Base-by-base conservation (phyloP, 2,888 invertebrate species). In the Drosophila neonasuta region DNA sequence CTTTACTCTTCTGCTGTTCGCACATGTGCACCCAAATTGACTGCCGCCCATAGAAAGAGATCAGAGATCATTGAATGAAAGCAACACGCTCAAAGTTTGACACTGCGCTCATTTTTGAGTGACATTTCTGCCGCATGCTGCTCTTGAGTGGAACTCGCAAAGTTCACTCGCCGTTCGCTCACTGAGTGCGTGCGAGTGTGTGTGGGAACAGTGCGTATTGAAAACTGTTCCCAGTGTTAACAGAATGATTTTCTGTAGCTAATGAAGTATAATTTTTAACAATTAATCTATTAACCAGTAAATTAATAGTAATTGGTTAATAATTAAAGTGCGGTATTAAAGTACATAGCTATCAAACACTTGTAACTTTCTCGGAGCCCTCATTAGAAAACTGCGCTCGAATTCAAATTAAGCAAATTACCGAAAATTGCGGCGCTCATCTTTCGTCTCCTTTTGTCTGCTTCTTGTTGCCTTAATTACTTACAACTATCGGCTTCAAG, bases 381-480 rank as follows among this genome's bases (percentile, higher is more conserved):
- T 45, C 15, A 4, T 8, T 3, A n/a, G 9, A 49, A 45, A 60
- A 56, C 30, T 61, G 52, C 57, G 68, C 67, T 80, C 49, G 64
- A 80, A 84, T 81, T 81, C 73, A 81, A 80, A 80, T 84, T 80
- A 80, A 80, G 58, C 76, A 84, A 80, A 84, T 80, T 84, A 80
- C 69, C 71, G 39, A 77, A 79, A 79, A 74, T 74, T 73, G 70
- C 54, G 56, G 30, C 41, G 52, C 63, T 39, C 41, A 24, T 32
- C 64, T 61, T 55, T 60, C n/a, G 30, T 15, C 58, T 56, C 11
- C 50, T 51, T 56, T 51, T 51, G 32, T 51, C 55, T 62, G 46
- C 49, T 45, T 46, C 49, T 44, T 51, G 66, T 63, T 48, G 66
- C 65, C 73, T 82, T 85, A 79, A 85, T 81, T 85, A 82, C 81